Evolutionary conservation across 30 jellyfish, hydroid and myxozoan species (phyloP).

Genomic region (Mastigias papua): DNA sequence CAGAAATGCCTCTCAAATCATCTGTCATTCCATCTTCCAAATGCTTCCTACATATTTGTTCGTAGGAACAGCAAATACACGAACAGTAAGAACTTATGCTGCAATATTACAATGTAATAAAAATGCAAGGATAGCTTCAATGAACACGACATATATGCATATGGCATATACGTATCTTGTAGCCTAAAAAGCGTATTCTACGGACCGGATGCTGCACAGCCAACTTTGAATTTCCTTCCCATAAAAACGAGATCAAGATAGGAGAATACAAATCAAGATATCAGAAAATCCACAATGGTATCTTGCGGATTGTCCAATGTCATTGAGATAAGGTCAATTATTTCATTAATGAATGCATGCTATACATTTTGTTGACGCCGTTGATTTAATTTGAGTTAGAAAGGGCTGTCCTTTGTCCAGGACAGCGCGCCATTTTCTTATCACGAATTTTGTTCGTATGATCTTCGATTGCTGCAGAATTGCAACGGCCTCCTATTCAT

Average conservation of each 20-base stretch:
- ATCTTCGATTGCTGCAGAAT: not conserved
- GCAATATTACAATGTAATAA: too few species aligned
- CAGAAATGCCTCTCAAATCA: too few species aligned
- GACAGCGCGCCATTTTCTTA: not conserved
- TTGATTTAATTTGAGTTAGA: slow-evolving; percentile 10
- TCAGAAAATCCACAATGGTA: slow-evolving; percentile 42
- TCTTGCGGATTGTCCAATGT: slow-evolving; percentile 57
- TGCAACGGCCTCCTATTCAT: too few species aligned
- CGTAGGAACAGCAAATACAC: too few species aligned
- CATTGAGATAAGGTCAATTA: slow-evolving; percentile 31
- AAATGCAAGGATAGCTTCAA: not conserved
- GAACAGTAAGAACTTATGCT: too few species aligned
- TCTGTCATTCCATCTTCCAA: too few species aligned
- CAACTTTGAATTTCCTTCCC: not conserved
- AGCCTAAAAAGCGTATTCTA: not conserved
- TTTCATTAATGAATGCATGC: slow-evolving; percentile 13
- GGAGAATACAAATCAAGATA: slow-evolving; percentile 22
- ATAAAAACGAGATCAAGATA: slow-evolving; percentile 15
- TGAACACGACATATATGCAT: not conserved
- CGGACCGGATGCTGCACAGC: slow-evolving; percentile 10
- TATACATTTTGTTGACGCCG: slow-evolving; percentile 35
- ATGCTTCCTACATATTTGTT: too few species aligned
- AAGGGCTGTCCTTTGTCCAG: not conserved
- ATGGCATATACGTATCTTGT: not conserved
- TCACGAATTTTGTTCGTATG: not conserved